Base-by-base conservation (phyloP, 2,888 invertebrate genomes). In the Azorinus chamasolen region DNA sequence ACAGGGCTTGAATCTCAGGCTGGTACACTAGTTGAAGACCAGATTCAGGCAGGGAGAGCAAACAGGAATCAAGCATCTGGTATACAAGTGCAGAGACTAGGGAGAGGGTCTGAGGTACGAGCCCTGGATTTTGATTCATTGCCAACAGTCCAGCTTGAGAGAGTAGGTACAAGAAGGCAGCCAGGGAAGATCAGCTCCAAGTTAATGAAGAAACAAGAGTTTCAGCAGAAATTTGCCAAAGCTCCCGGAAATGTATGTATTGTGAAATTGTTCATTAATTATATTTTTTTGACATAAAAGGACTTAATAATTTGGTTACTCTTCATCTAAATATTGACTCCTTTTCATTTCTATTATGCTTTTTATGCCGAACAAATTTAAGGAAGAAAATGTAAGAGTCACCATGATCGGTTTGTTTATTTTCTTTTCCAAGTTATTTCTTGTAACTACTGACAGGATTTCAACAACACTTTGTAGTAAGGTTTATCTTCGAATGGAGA, bases 171-270 rank as follows among this genome's bases (percentile, higher is more conserved):
- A 24, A 76, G 61, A 37, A 4, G 32, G 4, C 46, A 55, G 27
- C 25, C 76, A 22, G 80, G 80, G 45, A 80, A 80, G 32, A 63
- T 80, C 4, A 53, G 62, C 32, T 76, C 80, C 0, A 76, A 76
- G 43, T 32, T 78, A 5, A 46, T 57, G 39, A 64, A 75, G 45
- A 80, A 80, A 43, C 32, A 73, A n/a, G 76, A 76, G 12, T 18
- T 69, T 14, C 64, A 73, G 27, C 64, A 80, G 46, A 76, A 76
- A 54, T 80, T 76, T 50, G 48, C 65, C 3, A 80, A 76, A 57
- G 62, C 61, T 41, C 61, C 48, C 41, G 63, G 68, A 41, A 55
- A 69, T 57, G 80, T 76, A 57, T 50, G 75, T 64, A 32, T 46
- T 20, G 18, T 46, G 46, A n/a, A 4, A 8, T 46, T 46, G 14